Conservation (phyloP, 64 coral and sea anemone genomes). For the Pocillopora verrucosa region DNA sequence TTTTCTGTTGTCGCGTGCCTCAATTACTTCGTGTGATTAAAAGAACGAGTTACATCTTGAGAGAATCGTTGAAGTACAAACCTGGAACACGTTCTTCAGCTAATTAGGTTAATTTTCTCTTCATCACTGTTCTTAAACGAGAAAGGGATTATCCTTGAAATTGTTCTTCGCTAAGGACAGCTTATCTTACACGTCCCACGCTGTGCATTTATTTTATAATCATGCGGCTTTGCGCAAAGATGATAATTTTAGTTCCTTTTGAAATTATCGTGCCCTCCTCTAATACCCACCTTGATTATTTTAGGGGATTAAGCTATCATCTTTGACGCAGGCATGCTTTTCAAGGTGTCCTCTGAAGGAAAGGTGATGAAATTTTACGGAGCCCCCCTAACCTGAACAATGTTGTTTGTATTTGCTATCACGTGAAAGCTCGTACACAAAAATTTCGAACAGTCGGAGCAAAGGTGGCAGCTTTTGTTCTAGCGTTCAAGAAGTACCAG, state of each 20-base stretch:
- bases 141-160: not conserved
- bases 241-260: not conserved
- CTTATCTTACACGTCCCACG: not conserved
- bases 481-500: no score
- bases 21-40: not conserved
- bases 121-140: not conserved
- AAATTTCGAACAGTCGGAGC: no score
- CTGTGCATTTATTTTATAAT: not conserved
- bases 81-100: not conserved
- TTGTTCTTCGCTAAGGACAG: not conserved
- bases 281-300: no score
- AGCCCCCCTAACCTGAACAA: no score
- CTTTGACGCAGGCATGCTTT: no score
- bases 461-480: no score
- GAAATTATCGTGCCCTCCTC: not conserved
- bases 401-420: no score
- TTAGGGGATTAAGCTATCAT: no score
- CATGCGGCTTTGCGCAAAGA: not conserved
- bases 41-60: not conserved
- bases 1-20: not conserved
- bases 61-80: not conserved
- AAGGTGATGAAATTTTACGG: no score
- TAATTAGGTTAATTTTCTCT: conserved; percentile 18
- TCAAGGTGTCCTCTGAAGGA: no score
- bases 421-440: no score